Evolutionary conservation across 2,797 vertebrate species (phyloP), one percentile per base, ranked within the genome.

Genomic region (Anableps anableps): DNA sequence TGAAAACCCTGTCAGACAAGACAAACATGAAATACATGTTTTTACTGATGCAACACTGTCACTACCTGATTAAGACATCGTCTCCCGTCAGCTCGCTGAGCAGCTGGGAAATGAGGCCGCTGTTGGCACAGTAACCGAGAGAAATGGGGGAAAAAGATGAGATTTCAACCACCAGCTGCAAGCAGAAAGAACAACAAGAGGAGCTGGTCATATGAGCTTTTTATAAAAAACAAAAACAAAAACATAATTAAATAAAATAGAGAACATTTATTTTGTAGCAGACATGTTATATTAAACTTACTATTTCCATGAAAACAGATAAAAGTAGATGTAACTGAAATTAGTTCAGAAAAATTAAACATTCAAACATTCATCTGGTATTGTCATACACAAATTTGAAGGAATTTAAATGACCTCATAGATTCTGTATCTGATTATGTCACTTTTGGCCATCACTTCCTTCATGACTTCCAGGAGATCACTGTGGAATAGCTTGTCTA

Each of bases 71-170:
- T 47, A 99, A 94, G 4, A 99, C 82, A 47, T 99, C 98, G 0
- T 98, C 97, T 85, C 98, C 98, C 0, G 97, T 97, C 88, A 99
- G 92, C 85, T 99, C 99, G 41, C 91, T 92, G 41, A 99, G 95
- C 66, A 99, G 92, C 89, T 97, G 96, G 1, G 97, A 89, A 64
- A 99, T 88, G 13, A 99, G 87, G n/a, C 96, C 93, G 78, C 97
- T 97, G 88, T 91, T 96, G 45, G 95, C 96, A 64, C 98, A 99
- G 94, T 97, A 98, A 82, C 93, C 96, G 11, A 99, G 93, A 4
- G 97, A 97, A 78, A 97, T 96, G 36, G 96, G 95, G 47, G 98
- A 99, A 66, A 95, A 92, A 0, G 96, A 96, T 0, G 97, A 96
- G 53, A 99, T 96, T 83, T 96, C 96, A 79, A 99, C 95, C 74